A percentile compares a stretch with the other conserved stretches of the same genome.
Evolutionary conservation across 2,113 vertebrate species (phyloP).

Genomic region (Gymnogyps californianus): DNA sequence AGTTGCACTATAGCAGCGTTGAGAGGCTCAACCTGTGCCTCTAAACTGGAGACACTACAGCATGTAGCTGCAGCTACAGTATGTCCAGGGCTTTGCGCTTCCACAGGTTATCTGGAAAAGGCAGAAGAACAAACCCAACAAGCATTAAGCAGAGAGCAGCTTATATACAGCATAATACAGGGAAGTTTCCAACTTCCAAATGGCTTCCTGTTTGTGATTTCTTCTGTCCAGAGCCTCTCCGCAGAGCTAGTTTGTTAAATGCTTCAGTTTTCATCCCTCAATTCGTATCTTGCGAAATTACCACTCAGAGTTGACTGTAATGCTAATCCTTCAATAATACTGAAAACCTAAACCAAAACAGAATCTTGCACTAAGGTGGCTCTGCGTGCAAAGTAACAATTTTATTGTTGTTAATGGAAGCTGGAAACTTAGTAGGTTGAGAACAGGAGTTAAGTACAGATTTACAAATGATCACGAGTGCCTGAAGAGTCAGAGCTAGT

Average conservation of each 20-base stretch:
- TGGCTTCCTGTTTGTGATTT: neutral
- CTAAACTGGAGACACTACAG: neutral
- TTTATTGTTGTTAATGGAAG: conserved; percentile 36
- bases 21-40: neutral
- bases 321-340: conserved; percentile 39
- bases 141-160: neutral
- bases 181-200: neutral
- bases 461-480: neutral
- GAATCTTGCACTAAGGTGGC: neutral
- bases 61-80: neutral
- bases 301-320: neutral
- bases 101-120: neutral
- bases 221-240: neutral
- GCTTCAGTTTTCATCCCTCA: neutral
- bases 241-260: neutral
- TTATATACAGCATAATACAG: neutral
- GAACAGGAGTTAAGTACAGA: conserved; percentile 35
- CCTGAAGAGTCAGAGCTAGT: neutral
- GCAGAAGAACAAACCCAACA: neutral
- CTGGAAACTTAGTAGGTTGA: conserved; percentile 11
- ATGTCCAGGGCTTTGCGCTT: neutral
- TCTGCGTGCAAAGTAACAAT: conserved; percentile 2
- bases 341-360: conserved; percentile 39
- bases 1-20: neutral
- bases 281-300: neutral